Evolutionary conservation across 2,113 vertebrate genomes (phyloP), one percentile per base, ranked within the genome.

Genomic region (Sander lucioperca): DNA sequence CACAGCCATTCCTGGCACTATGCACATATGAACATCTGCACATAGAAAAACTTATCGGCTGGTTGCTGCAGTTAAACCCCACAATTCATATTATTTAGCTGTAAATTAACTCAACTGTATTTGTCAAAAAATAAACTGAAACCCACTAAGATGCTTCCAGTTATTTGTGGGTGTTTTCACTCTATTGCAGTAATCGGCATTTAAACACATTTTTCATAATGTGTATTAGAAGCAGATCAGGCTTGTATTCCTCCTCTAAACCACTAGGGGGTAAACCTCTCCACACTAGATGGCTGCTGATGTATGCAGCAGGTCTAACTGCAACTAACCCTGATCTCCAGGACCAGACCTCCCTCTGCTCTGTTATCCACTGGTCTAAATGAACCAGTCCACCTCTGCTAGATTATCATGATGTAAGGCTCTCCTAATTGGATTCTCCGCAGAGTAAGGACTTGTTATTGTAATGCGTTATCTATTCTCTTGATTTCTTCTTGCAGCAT

Each of bases 231-330:
- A 85, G 61, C 73, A 80, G 66, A 68, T 67, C 45, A 59, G 39
- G 30, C 74, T 53, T 83, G 83, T 48, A 71, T 36, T 91, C 13
- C 78, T 78, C 14, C 43, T 13, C 18, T 84, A 48, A 87, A 61
- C 95, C 94, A 94, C 94, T 94, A 95, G 94, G 91, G 92, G 95
- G 94, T 91, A 85, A 93, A 93, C 85, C 86, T 91, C 85, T 83
- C 92, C 91, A 90, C 90, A 64, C 45, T 79, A 86, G 63, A 90
- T 58, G 78, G 51, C 70, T 57, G 86, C 68, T 92, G 88, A 89
- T 93, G 77, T 88, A 83, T 87, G 84, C 85, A 90, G 86, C 83
- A 87, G 81, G 86, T 88, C 88, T 91, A 75, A 89, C 69, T 81
- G 77, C 79, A 84, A 89, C 83, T 89, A 91, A 89, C 91, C 90